Evolutionary conservation across 2,888 invertebrate genomes (phyloP).

Genomic region (Aspidiotus rigidus): DNA sequence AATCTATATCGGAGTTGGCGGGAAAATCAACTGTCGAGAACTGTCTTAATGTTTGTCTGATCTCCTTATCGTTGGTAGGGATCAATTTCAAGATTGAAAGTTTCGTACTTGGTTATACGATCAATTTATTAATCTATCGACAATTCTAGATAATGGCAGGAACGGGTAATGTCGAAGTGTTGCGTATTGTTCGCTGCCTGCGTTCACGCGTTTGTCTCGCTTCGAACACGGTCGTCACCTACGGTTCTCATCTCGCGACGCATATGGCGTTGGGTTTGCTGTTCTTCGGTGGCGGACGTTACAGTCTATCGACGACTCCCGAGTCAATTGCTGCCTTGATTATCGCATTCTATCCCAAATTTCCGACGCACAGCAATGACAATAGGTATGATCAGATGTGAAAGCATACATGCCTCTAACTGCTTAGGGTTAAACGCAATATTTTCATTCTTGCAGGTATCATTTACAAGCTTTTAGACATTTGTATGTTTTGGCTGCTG

Average conservation of each 20-base stretch:
- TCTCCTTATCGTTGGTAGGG: constrained; percentile 70
- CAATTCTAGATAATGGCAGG: constrained; percentile 73
- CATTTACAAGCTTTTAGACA: constrained; percentile 96
- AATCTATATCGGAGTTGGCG: constrained; percentile 72
- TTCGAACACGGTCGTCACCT: constrained; percentile 63
- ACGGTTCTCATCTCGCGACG: constrained; percentile 88
- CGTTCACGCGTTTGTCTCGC: constrained; percentile 64
- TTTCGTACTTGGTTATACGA: background rate
- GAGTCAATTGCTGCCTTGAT: constrained; percentile 80
- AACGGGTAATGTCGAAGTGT: constrained; percentile 72
- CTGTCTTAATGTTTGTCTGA: constrained; percentile 70
- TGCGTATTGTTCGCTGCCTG: constrained; percentile 76
- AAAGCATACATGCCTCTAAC: background rate
- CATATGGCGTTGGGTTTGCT: constrained; percentile 89
- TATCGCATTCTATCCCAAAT: constrained; percentile 92
- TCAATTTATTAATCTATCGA: background rate
- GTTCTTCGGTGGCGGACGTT: constrained; percentile 88
- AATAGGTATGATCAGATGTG: constrained; percentile 57
- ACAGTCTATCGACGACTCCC: constrained; percentile 70
- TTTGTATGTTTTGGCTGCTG: constrained; percentile 87
- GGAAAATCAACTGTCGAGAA: constrained; percentile 84
- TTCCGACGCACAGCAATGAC: constrained; percentile 91
- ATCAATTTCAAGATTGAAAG: background rate
- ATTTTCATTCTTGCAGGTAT: constrained; percentile 53
- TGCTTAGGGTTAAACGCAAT: background rate